Evolutionary conservation across 2,113 vertebrate genomes (phyloP), one percentile per base, ranked within the genome.

Genomic region (Cynopterus brachyotis): DNA sequence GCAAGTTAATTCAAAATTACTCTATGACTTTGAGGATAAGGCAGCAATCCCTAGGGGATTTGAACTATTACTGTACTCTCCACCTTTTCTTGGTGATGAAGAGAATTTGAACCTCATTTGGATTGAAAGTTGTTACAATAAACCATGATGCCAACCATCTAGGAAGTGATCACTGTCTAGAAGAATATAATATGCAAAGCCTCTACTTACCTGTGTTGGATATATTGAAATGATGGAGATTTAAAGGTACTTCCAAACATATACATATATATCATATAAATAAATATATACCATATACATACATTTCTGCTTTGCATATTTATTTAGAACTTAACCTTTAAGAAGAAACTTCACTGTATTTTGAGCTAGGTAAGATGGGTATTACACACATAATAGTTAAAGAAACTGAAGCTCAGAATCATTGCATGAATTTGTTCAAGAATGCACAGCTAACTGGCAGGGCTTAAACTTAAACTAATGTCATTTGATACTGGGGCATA

Each of bases 1-100:
- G 75, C 92, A 98, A 98, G 91, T 96, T 97, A 97, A 96, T 97
- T 97, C 98, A 82, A 96, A 98, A 98, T 97, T 98, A 89, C 64
- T 98, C 6, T 64, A 47, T 95, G 92, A 95, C 96, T 93, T 97
- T 97, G 73, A 97, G 87, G 96, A 98, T 86, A 55, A 72, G 62
- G 16, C 42, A 37, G 40, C 89, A 97, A 97, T 97, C 92, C 73
- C 47, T 37, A 30, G 59, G 96, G 82, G 78, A 97, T 91, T 98
- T 85, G 80, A 95, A 94, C 45, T 94, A 73, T 96, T 80, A 92
- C 59, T 55, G 15, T 79, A 92, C 53, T 96, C 57, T 78, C 76
- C 1, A 11, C 94, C 50, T 9, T 32, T 97, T 96, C 80, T 35
- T 88, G 91, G 75, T 97, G 79, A 97, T 20, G 84, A 97, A 70